Evolutionary conservation across 1,140 invertebrate genomes (phyloP), one percentile per base, ranked within the genome.

Genomic region (Aleiodes sp.): DNA sequence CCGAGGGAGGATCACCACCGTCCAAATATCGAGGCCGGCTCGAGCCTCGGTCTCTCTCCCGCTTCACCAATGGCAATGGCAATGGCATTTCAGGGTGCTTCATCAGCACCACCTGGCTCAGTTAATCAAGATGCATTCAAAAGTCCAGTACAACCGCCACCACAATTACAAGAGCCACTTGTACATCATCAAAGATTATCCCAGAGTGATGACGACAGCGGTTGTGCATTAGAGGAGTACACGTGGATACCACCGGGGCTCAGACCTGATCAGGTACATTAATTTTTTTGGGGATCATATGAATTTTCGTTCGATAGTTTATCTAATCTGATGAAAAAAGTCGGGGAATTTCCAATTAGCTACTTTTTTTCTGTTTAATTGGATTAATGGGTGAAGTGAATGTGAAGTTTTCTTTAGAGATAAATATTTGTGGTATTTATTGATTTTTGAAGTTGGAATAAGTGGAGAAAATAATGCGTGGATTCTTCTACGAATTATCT

Each of bases 181-280:
- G 75, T 81, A 31, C 84, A 95, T 80, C 93, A 93, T 71, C 94
- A 96, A 78, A 86, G 95, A 37, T 95, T 97, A 79, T 96, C 95
- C 2, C 96, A 97, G 77, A 96, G 94, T 52, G 97, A 98, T 84
- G 96, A 98, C 81, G 97, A 99, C 87, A 97, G 94, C 52, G 97
- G 97, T 7, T 99, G 97, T 82, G 96, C 96, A 4, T 87, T 99
- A 52, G 97, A 99, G 80, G 98, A 99, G 82, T 99, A 99, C 86
- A 97, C 96, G 0, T 99, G 97, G 97, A 95, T 98, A 52, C 98
- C 98, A 37, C 95, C 95, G 2, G 96, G 96, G 68, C 88, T 98
- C 2, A 91, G 96, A 85, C 96, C 97, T 9, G 96, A 98, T 87
- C 96, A 98, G 92, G 97, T 98, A 85, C 46, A 52, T 8, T 52